A percentile compares a stretch with the other conserved stretches of the same genome.
phyloP scores from a whole-genome alignment of 2,113 vertebrate species.

The Hippopotamus amphibius region DNA sequence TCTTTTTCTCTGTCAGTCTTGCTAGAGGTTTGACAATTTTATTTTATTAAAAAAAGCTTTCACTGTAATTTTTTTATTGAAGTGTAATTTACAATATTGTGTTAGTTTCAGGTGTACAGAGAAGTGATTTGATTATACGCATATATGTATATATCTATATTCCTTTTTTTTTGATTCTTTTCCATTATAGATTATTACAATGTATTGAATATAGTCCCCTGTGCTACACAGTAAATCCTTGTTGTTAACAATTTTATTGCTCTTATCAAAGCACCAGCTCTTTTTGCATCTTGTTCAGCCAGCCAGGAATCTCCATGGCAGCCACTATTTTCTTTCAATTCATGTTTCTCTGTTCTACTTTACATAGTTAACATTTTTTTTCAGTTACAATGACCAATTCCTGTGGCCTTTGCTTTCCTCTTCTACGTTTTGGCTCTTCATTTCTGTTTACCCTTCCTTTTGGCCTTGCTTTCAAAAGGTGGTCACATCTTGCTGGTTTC shows the following conservation, averaged over 20 bases:
- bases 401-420: background rate
- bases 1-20: background rate
- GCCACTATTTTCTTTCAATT: background rate
- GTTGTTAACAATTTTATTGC: background rate
- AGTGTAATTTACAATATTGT: background rate
- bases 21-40: slow-evolving; percentile 20
- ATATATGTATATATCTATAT: background rate
- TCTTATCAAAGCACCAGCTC: background rate
- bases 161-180: background rate
- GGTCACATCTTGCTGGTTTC: slow-evolving; percentile 21
- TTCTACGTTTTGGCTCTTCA: background rate
- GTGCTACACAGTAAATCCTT: background rate
- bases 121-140: background rate
- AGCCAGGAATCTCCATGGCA: background rate
- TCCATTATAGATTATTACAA: background rate
- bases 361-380: slow-evolving; percentile 50
- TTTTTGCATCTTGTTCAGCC: background rate
- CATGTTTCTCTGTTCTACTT: background rate
- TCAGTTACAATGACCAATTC: background rate
- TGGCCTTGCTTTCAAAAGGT: slow-evolving; percentile 33
- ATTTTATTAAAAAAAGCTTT: background rate
- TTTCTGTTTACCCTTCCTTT: slow-evolving; percentile 17
- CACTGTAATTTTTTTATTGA: background rate
- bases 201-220: background rate
- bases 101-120: background rate